Percentiles rank a stretch among this genome's conserved stretches.
Evolutionary conservation across 37 sponge, comb jelly and placozoan genomes (phyloP).

Genomic region (Oopsacas minuta): DNA sequence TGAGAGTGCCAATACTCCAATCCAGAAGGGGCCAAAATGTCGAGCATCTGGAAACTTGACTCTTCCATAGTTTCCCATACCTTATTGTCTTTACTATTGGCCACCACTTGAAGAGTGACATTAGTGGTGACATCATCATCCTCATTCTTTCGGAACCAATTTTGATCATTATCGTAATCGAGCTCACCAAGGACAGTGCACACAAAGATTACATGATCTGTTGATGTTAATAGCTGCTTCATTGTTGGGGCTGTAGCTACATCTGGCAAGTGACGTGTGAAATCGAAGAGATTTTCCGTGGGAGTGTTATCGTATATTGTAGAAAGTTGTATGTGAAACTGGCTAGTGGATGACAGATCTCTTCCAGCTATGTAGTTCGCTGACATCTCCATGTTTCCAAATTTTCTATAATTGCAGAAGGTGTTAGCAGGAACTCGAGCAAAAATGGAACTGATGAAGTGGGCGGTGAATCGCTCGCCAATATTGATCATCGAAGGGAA

Average conservation of each 20-base stretch:
- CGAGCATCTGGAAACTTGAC: slow-evolving; percentile 18
- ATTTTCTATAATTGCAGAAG: not conserved
- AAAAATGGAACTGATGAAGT: slow-evolving; percentile 28
- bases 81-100: slow-evolving; percentile 25
- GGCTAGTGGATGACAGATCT: not conserved
- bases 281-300: not conserved
- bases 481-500: slow-evolving; percentile 18
- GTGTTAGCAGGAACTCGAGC: slow-evolving; percentile 21
- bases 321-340: slow-evolving; percentile 33
- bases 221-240: slow-evolving; percentile 10
- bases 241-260: not conserved
- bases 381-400: slow-evolving; percentile 23
- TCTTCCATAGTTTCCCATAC: slow-evolving; percentile 32
- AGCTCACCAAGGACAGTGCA: slow-evolving; percentile 33
- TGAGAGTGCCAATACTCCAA: slow-evolving; percentile 23
- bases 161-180: slow-evolving; percentile 28
- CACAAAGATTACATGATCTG: slow-evolving; percentile 14
- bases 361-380: slow-evolving; percentile 32
- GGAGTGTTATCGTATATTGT: slow-evolving; percentile 23
- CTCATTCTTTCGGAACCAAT: slow-evolving; percentile 27
- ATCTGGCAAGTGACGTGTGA: slow-evolving; percentile 12
- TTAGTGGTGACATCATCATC: slow-evolving; percentile 28
- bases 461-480: slow-evolving; percentile 29
- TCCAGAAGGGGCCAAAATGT: not conserved
- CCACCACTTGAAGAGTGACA: slow-evolving; percentile 19